Base-by-base conservation (phyloP, 2,888 invertebrate genomes). In the Apotomis betuletana region DNA sequence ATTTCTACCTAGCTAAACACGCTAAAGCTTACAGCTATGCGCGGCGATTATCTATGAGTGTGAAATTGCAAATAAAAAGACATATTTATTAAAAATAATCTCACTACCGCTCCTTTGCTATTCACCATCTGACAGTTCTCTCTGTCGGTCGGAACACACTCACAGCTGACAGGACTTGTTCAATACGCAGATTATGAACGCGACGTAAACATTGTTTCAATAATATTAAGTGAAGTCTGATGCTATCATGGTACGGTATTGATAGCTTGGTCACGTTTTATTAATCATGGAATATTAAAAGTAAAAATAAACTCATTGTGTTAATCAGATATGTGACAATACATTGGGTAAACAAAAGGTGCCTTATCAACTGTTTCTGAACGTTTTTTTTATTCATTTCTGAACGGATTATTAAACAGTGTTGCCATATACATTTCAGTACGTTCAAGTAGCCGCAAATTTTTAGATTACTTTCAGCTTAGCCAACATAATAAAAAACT, bases 41-140 rank as follows among this genome's bases (percentile, higher is more conserved):
- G 82, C 79, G 80, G 85, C 77, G 83, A 88, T 88, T 91, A 92
- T 85, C 90, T 91, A 88, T 87, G 84, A 79, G 85, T 87, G 81
- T 87, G 85, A 85, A 86, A 87, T 83, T 85, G 85, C 79, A 85
- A 87, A 85, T 88, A 83, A 86, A 90, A 88, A 89, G 85, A 89
- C 91, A 92, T 91, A 91, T 90, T 91, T 91, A 83, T 82, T 85
- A 83, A 76, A 90, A 90, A 84, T 86, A 87, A 84, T 87, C 77
- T 86, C 84, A 83, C 89, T 89, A 89, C 89, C 90, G 90, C 90
- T 91, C 81, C 68, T 71, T 74, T 64, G 64, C 74, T 71, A 68
- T 74, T 74, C 74, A 68, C 71, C 71, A 70, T 70, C 61, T 73
- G 73, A 74, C 70, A 67, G 74, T 59, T 71, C 67, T 55, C 15